Evolutionary conservation across 2,888 invertebrate species (phyloP), one percentile per base, ranked within the genome.

Genomic region (Sussaba pulchella): DNA sequence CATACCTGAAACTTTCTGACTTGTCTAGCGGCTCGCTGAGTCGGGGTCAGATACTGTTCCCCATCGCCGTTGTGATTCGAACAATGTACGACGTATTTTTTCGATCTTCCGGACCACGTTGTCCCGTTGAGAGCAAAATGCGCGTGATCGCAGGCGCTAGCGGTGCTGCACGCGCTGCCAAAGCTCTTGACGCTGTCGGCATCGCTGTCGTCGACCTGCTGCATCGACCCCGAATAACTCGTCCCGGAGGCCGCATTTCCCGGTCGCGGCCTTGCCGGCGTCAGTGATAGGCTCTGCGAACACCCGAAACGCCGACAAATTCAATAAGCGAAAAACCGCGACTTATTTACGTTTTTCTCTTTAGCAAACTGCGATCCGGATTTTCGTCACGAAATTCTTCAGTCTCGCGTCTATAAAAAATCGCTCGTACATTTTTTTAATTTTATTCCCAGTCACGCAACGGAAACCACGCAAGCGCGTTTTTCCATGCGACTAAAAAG

Each of bases 11-110:
- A 94, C 76, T 96, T 95, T 81, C 96, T 94, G 43, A 98, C 95
- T 92, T 97, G 97, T 85, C 95, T 94, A 88, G 97, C 96, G 9
- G 97, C 97, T 80, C 97, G 93, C 91, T 98, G 98, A 0, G 97
- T 98, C 12, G 98, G 98, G 67, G 98, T 98, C 76, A 97, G 94
- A 92, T 98, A 98, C 88, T 97, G 96, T 80, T 97, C 96, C 54
- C 95, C 96, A 63, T 96, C 95, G 0, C 95, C 96, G 4, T 95
- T 95, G 91, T 96, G 96, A 84, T 96, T 95, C 70, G 96, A 96
- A 91, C 97, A 97, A 91, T 97, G 97, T 63, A 97, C 95, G 79
- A 97, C 96, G 91, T 96, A 97, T 86, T 96, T 95, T 93, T 89
- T 85, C 10, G 91, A 89, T 64, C 91, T 85, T 70, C 94, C 94